phyloP scores from a whole-genome alignment of 2,888 invertebrate species.

The Lymantria monacha region DNA sequence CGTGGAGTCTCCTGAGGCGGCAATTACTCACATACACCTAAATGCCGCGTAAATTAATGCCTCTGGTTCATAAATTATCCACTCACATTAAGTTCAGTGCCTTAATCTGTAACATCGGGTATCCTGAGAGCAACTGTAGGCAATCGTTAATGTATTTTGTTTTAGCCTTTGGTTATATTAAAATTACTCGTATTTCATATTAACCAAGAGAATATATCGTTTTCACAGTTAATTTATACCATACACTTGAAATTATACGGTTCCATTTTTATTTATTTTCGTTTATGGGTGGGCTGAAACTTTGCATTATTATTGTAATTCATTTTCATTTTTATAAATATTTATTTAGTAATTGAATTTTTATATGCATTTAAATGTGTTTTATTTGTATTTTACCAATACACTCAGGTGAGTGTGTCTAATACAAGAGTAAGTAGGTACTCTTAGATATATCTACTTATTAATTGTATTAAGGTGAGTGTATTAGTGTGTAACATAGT shows the following conservation, averaged over 20 bases:
- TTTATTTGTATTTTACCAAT: no score
- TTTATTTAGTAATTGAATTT: no score
- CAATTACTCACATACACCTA: slow-evolving; percentile 39
- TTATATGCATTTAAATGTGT: no score
- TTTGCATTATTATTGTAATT: slow-evolving; percentile 16
- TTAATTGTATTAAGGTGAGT: no score
- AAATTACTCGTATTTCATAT: slow-evolving; percentile 62
- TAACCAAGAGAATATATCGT: slow-evolving; percentile 54
- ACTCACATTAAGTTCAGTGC: slow-evolving; percentile 52
- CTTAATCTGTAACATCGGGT: slow-evolving; percentile 41
- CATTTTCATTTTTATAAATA: no score
- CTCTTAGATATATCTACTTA: no score
- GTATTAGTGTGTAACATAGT: no score
- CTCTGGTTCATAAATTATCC: slow-evolving; percentile 62
- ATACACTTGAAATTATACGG: slow-evolving; percentile 47
- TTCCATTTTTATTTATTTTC: slow-evolving; percentile 58
- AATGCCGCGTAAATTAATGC: slow-evolving; percentile 52
- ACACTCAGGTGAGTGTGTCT: no score
- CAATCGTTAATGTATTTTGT: slow-evolving; percentile 58
- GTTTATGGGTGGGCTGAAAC: slow-evolving; percentile 63
- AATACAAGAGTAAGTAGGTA: no score
- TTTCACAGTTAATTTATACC: slow-evolving; percentile 67
- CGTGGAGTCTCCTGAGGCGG: slow-evolving; percentile 38
- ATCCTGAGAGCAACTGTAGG: slow-evolving; percentile 28
- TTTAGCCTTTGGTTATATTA: slow-evolving; percentile 59